Base-by-base conservation (phyloP, 2,113 vertebrate species). In the Aptenodytes forsteri region DNA sequence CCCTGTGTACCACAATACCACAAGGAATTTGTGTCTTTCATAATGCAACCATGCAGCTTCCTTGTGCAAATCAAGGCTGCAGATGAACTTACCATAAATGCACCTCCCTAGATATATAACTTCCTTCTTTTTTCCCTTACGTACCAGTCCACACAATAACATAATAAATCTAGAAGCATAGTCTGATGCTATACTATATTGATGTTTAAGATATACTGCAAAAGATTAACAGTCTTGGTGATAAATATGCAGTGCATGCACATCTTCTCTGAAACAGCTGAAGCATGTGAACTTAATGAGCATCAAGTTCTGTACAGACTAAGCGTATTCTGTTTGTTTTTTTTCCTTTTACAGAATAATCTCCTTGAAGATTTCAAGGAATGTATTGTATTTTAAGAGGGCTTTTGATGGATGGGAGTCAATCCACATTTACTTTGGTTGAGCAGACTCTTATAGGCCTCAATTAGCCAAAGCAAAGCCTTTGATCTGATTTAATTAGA, bases 401-500 rank as follows among this genome's bases (percentile, higher is more conserved):
- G 32, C 9, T 90, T 91, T 91, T 89, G 61, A 91, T n/a, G 22
- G 64, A 95, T 64, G 34, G 49, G 17, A 95, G n/a, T 90, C 71
- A 86, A 91, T 88, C 69, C 58, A 44, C 62, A 93, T 92, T 83
- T 83, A 89, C 59, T 86, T 54, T 29, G 54, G 11, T 58, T 93
- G 65, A 92, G 49, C 8, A 70, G 90, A 54, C 81, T 83, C 56
- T 83, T 78, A 79, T 2, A 80, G 78, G 36, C 20, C 50, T 83
- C 56, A 86, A 76, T 81, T 79, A 97, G 34, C 34, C 69, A 95
- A 83, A 82, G 87, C 8, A 91, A 93, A 95, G 71, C 13, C 80
- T 90, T 82, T 66, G 59, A 88, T 90, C 58, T 91, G 29, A 78
- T 61, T 83, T 96, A 92, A 91, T 83, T 75, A 90, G 69, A 90